Base-by-base conservation (phyloP, 2,797 vertebrate species). In the Siniperca obscura region DNA sequence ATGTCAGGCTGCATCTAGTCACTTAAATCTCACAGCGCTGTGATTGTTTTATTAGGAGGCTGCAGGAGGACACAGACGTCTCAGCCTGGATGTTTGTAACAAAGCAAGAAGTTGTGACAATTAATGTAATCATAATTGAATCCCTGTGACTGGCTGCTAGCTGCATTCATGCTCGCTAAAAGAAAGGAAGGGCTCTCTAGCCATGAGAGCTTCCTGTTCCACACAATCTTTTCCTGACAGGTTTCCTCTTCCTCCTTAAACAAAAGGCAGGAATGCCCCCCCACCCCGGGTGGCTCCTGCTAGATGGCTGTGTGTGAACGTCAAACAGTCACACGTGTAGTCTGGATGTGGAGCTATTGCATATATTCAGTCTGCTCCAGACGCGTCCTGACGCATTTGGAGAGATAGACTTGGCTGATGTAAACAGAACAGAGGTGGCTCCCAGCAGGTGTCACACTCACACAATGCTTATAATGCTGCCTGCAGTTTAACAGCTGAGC, bases 181-280 rank as follows among this genome's bases (percentile, higher is more conserved):
- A 92, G 91, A 95, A 74, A 91, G 96, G 95, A 95, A 94, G 93
- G 92, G 93, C 97, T 98, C 97, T 98, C 97, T 95, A 96, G 90
- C 96, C 92, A 95, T 95, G 95, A 96, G 97, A 96, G 96, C 94
- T 98, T 99, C 98, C 98, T 98, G 97, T 94, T 94, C 95, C 95
- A 96, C 95, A 93, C 96, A 96, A 97, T 97, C 96, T 97, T 96
- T 99, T 98, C 98, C 98, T 97, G 96, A 96, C 97, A 96, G 95
- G 96, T 97, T 99, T 99, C 98, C 97, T 96, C 95, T 97, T 95
- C 97, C 97, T 97, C 94, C 91, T 95, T 91, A 95, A 98, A 97
- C 97, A 99, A 98, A 96, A 96, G 97, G 95, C 93, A 94, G 91
- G 93, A 94, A 94, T 94, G 89, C 87, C 85, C 94, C 94, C 81